These are phyloP conservation scores for Drosophila antonietae DNA, from an alignment of 2,888 invertebrate genomes.

Conservation along the genomic window DNA sequence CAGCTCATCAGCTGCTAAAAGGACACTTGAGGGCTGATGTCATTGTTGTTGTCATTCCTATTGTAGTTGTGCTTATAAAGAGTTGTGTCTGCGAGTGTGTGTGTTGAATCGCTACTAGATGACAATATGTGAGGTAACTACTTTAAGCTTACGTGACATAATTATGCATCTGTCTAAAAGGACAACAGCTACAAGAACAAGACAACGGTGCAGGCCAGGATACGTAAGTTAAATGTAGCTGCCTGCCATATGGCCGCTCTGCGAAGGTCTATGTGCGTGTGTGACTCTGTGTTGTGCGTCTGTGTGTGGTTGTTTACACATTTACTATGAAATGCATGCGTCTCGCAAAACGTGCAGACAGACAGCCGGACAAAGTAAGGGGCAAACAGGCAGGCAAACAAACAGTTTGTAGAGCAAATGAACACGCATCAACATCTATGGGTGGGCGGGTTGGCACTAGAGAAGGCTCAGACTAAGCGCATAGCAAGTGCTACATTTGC, in stretches of 20 bases:
- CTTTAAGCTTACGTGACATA: constrained; percentile 81
- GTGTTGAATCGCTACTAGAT: constrained; percentile 76
- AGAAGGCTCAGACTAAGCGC: constrained; percentile 26
- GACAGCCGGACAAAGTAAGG: constrained; percentile 42
- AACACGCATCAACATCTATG: constrained; percentile 59
- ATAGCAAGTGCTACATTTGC: constrained; percentile 63
- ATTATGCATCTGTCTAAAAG: constrained; percentile 79
- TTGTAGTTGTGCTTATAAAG: constrained; percentile 33
- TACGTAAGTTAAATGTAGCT: constrained; percentile 24
- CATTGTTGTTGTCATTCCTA: constrained; percentile 25
- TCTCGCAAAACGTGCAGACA: constrained; percentile 78
- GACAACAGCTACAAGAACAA: constrained; percentile 36
- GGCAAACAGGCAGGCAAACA: constrained; percentile 38
- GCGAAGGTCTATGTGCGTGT: constrained; percentile 16
- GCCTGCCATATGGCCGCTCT: constrained; percentile 64
- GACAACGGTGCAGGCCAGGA: constrained; percentile 8
- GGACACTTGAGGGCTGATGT: constrained; percentile 51
- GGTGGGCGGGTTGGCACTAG: not conserved
- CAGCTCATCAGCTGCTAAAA: constrained; percentile 55
- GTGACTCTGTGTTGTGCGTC: constrained; percentile 11
- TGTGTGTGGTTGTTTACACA: constrained; percentile 67
- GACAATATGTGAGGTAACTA: constrained; percentile 79
- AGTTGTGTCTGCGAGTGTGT: constrained; percentile 48
- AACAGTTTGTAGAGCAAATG: constrained; percentile 62
- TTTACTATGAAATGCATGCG: constrained; percentile 75